Evolutionary conservation across 2,113 vertebrate genomes (phyloP).

Genomic region (Crypturellus undulatus): DNA sequence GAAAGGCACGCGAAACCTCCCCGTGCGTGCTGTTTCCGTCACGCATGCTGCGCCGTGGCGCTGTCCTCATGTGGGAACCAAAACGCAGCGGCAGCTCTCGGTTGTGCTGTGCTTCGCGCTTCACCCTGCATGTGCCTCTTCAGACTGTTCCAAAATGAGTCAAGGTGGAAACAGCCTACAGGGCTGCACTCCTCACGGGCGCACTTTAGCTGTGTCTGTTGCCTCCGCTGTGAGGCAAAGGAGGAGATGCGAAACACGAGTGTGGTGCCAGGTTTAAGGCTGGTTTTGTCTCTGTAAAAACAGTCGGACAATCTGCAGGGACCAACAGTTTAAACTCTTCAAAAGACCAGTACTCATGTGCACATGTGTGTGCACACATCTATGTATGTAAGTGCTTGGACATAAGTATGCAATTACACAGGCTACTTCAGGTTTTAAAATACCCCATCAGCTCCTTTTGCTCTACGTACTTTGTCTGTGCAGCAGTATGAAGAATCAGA

Average conservation of each 20-base stretch:
- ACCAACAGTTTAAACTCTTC: not conserved
- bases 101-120: not conserved
- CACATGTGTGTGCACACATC: not conserved
- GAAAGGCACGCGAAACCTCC: not conserved
- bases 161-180: constrained; percentile 18
- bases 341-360: not conserved
- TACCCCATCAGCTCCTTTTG: not conserved
- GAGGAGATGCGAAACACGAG: not conserved
- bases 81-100: not conserved
- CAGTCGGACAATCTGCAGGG: not conserved
- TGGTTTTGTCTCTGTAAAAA: not conserved
- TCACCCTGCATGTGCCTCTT: constrained; percentile 7
- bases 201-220: not conserved
- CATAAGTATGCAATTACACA: not conserved
- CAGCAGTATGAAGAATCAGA: not conserved
- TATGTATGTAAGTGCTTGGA: not conserved
- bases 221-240: not conserved
- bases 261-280: not conserved
- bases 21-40: not conserved
- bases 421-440: not conserved
- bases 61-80: not conserved
- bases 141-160: constrained; percentile 34
- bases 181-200: not conserved
- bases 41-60: not conserved
- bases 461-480: not conserved